These are phyloP conservation scores for Andrena fulva DNA, from an alignment of 2,888 invertebrate genomes.

Conservation along the genomic window DNA sequence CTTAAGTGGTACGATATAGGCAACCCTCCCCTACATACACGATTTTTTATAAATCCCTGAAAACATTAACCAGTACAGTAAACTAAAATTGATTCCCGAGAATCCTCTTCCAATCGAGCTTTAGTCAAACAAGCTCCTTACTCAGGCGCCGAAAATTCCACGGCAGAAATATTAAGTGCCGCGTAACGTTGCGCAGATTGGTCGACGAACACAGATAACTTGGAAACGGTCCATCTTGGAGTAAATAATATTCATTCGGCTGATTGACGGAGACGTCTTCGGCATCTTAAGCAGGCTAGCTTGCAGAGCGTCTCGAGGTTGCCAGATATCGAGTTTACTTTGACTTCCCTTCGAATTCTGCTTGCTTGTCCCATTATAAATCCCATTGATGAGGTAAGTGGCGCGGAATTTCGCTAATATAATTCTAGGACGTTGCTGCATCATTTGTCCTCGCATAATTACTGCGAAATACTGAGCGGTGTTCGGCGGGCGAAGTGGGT, in stretches of 20 bases:
- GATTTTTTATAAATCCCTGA: too few relatives aligned
- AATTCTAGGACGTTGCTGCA: not conserved
- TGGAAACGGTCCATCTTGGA: conserved; percentile 34
- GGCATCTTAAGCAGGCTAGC: conserved; percentile 21
- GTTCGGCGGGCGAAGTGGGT: not conserved
- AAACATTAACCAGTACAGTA: not conserved
- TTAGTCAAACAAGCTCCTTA: not conserved
- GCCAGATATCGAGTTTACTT: conserved; percentile 22
- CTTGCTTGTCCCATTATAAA: not conserved
- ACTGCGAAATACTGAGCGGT: not conserved
- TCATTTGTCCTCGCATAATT: not conserved
- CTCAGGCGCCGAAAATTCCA: not conserved
- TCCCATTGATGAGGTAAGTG: conserved; percentile 5
- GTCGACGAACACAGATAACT: not conserved
- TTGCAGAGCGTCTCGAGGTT: conserved; percentile 2
- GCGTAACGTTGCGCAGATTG: not conserved
- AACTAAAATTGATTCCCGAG: not conserved
- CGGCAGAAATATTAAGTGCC: not conserved
- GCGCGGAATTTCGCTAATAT: conserved; percentile 14
- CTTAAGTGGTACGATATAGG: too few relatives aligned
- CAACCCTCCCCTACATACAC: too few relatives aligned
- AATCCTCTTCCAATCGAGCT: not conserved
- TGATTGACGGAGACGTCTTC: conserved; percentile 34
- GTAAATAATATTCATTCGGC: conserved; percentile 36
- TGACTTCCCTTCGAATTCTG: conserved; percentile 5